A percentile compares a stretch with the other conserved stretches of the same genome.
Conservation (phyloP, 2,888 invertebrate species). For the Blastobasis lacticolella region DNA sequence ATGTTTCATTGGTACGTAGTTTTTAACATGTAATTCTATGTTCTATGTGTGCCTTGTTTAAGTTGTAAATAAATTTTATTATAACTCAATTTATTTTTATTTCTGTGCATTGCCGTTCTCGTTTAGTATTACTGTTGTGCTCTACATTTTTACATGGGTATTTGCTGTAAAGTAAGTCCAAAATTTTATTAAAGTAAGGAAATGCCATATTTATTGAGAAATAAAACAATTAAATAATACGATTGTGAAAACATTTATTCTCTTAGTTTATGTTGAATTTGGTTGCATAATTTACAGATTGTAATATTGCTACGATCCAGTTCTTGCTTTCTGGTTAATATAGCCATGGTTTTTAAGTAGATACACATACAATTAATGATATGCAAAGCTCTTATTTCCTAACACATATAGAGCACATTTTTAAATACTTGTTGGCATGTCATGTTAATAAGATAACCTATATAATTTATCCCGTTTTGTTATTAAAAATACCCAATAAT, state of each 20-base stretch:
- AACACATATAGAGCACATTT: slow-evolving; percentile 26
- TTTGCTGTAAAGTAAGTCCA: background rate
- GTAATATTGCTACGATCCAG: background rate
- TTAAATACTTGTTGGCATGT: slow-evolving; percentile 61
- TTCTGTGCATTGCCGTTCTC: too few species aligned
- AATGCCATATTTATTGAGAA: background rate
- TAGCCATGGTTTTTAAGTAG: too few species aligned
- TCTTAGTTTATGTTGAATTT: slow-evolving; percentile 22
- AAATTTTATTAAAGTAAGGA: too few species aligned
- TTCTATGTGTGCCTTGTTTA: too few species aligned
- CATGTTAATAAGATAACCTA: slow-evolving; percentile 25
- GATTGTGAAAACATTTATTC: slow-evolving; percentile 61
- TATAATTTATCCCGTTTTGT: too few species aligned
- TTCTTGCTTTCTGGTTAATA: background rate
- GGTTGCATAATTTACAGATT: slow-evolving; percentile 31
- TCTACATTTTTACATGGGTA: too few species aligned
- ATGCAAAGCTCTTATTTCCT: slow-evolving; percentile 31
- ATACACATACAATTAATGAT: slow-evolving; percentile 29
- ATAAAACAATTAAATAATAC: slow-evolving; percentile 11
- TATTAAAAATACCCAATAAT: too few species aligned
- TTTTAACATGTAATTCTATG: too few species aligned
- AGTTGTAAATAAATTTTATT: too few species aligned
- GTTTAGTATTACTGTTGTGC: too few species aligned
- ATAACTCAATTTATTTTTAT: too few species aligned
- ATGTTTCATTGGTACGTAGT: too few species aligned